Evolutionary conservation across 2,888 invertebrate genomes (phyloP).

Genomic region (Myopa testacea): DNA sequence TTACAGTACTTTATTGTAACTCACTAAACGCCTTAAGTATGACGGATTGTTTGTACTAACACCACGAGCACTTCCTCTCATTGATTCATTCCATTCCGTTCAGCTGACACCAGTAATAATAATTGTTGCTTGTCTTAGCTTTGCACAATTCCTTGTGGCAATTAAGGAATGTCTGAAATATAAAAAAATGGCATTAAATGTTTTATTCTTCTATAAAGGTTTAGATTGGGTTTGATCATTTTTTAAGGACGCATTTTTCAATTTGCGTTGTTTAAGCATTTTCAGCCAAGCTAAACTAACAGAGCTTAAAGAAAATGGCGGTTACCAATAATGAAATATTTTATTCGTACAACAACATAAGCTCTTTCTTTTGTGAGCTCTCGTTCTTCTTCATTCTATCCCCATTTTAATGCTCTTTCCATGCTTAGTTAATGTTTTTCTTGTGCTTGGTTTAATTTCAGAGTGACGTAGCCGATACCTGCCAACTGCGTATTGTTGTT

Average conservation of each 20-base stretch:
- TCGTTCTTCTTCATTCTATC: neutral
- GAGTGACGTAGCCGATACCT: conserved; percentile 81
- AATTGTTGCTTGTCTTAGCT: no score
- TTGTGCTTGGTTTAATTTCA: conserved; percentile 63
- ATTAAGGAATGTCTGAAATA: no score
- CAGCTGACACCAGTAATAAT: no score
- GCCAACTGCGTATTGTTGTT: conserved; percentile 85
- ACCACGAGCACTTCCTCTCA: neutral
- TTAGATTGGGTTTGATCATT: neutral
- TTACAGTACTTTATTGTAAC: neutral
- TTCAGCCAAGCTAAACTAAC: no score
- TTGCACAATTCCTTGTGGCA: no score
- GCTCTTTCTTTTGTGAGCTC: conserved; percentile 17
- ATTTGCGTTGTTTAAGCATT: no score
- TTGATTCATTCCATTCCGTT: neutral
- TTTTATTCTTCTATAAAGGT: neutral
- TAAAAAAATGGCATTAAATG: no score
- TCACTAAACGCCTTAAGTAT: neutral
- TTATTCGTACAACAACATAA: conserved; percentile 40
- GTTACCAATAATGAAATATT: conserved; percentile 34
- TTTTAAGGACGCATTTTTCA: no score
- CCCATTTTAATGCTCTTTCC: no score
- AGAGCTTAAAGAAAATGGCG: no score
- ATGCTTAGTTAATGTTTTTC: no score
- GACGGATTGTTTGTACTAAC: neutral